Base-by-base conservation (phyloP, 2,888 invertebrate species). In the Craniophora ligustri region DNA sequence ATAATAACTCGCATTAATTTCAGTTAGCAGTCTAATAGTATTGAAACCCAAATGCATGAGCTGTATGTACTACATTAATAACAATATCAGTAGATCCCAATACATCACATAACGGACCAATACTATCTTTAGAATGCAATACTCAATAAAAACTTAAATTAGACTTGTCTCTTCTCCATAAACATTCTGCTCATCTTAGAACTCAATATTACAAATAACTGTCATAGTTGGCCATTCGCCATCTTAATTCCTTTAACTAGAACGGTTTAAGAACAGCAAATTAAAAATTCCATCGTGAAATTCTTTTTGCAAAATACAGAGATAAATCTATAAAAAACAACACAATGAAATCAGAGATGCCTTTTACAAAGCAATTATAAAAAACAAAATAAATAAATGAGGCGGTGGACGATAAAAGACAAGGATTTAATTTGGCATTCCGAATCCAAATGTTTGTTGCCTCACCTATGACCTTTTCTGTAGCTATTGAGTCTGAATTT, bases 401-500 rank as follows among this genome's bases (percentile, higher is more conserved):
- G 8, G 13, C 31, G 26, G 39, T 49, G 41, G 44, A 31, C 23
- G 23, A 39, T 26, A 49, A 56, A 60, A 39, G 30, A 15, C 18
- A n/a, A n/a, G n/a, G 30, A 44, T 56, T 64, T 36, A 50, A 63
- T 49, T 63, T 13, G 15, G 40, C 13, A 35, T 11, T 23, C 26
- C 5, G 23, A 46, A 42, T 42, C 23, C 26, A 21, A 35, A 44
- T 21, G 32, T 51, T 31, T 18, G 38, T 47, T 53, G 39, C 23
- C 47, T 68, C 56, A 56, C 64, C 58, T 55, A 50, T 47, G 47
- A 67, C 63, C 64, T 66, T 66, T 62, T 61, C n/a, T 42, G n/a
- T n/a, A 21, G 15, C 38, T 21, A 44, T 53, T 36, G 11, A 57
- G 48, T 36, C 45, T 57, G 51, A 15, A 40, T 3, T 51, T 35